A percentile compares a stretch with the other conserved stretches of the same genome.
Conservation (phyloP, 1,140 invertebrate species). For the Meloidogyne floridensis region DNA sequence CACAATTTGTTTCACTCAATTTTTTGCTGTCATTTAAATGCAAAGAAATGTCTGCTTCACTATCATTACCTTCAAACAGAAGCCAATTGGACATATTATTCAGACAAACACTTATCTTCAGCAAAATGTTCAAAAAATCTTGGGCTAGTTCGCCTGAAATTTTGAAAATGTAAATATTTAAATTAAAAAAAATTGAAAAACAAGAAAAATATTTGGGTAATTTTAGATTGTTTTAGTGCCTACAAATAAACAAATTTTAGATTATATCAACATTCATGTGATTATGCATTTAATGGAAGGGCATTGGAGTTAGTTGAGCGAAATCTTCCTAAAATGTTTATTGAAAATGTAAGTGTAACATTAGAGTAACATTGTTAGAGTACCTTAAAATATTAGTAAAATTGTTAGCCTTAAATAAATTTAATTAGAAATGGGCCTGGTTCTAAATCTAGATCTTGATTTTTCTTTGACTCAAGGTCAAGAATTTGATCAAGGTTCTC, state of each 20-base stretch:
- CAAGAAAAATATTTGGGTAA: neutral
- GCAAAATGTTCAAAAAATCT: conserved; percentile 91
- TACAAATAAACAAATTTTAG: conserved; percentile 38
- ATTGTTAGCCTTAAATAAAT: too few relatives aligned
- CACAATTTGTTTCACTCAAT: neutral
- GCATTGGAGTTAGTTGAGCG: conserved; percentile 54
- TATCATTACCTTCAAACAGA: conserved; percentile 59
- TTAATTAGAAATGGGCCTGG: too few relatives aligned
- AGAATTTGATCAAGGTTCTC: too few relatives aligned
- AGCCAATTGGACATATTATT: conserved; percentile 80
- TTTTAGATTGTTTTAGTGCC: too few relatives aligned
- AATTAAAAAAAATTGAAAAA: neutral
- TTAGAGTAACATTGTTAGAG: conserved; percentile 11
- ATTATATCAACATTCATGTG: conserved; percentile 45
- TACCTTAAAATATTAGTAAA: too few relatives aligned
- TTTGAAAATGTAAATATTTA: conserved; percentile 76
- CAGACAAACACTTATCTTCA: conserved; percentile 78
- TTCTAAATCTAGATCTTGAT: too few relatives aligned
- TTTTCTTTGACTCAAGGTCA: too few relatives aligned
- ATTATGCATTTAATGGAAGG: conserved; percentile 45
- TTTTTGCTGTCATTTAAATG: neutral
- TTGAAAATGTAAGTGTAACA: conserved; percentile 76
- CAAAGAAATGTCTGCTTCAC: neutral
- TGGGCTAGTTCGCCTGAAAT: conserved; percentile 89
- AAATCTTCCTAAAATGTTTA: conserved; percentile 68